Conservation (phyloP, 2,113 vertebrate species). For the Butorides virescens region DNA sequence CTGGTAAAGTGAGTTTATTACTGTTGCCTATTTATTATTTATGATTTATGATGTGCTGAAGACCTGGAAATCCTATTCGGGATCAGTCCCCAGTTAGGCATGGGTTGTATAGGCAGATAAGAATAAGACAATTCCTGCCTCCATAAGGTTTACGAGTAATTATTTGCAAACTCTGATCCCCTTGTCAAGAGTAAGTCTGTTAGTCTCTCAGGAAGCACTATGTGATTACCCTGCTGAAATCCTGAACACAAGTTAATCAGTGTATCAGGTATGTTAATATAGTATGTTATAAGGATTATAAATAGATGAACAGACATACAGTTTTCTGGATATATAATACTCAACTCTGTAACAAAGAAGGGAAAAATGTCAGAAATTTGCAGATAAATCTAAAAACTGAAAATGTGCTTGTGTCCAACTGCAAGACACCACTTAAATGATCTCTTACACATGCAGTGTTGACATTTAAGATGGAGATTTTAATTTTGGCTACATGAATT, state of each 20-base stretch:
- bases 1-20: not conserved
- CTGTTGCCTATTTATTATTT: not conserved
- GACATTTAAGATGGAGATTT: not conserved
- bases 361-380: not conserved
- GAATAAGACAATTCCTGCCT: not conserved
- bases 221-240: not conserved
- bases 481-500: not conserved
- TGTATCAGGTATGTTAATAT: not conserved
- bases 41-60: not conserved
- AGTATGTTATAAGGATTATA: not conserved
- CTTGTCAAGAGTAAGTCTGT: not conserved
- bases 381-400: not conserved
- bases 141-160: not conserved
- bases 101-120: not conserved
- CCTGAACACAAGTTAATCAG: not conserved
- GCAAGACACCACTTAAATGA: not conserved
- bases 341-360: not conserved
- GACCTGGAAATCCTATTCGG: not conserved
- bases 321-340: not conserved
- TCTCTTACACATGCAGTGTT: not conserved
- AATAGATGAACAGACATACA: not conserved
- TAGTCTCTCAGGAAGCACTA: not conserved
- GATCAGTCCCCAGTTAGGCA: not conserved
- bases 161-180: not conserved
- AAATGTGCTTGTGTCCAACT: not conserved